These are phyloP conservation scores for Eonycteris spelaea DNA, from an alignment of 2,113 vertebrate species.

Conservation along the genomic window DNA sequence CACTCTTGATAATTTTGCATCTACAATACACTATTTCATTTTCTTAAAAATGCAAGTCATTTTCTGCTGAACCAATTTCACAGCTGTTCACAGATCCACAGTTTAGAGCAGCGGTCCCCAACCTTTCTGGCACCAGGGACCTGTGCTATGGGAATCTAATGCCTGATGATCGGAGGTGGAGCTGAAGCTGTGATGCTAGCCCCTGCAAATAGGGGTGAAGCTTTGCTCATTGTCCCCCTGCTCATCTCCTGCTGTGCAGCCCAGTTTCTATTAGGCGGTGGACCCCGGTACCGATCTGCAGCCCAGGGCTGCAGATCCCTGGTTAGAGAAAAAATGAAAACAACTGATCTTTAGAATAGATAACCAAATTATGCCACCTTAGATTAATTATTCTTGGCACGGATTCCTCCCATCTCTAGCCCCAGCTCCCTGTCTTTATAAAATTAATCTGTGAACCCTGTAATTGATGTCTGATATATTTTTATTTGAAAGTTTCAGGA, in stretches of 20 bases:
- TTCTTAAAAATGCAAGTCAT: neutral
- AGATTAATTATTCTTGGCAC: neutral
- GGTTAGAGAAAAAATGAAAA: neutral
- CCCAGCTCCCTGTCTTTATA: neutral
- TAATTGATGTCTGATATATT: neutral
- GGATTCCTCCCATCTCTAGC: neutral
- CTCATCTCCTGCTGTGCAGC: no score
- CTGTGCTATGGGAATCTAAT: no score
- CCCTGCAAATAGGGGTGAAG: no score
- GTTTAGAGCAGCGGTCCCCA: neutral
- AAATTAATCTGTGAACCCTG: neutral
- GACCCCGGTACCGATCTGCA: no score
- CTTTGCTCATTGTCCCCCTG: no score
- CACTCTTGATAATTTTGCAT: neutral
- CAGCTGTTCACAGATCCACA: neutral
- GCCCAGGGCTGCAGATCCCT: no score
- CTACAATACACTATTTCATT: slow-evolving; percentile 1
- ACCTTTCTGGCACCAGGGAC: no score
- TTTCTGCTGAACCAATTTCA: slow-evolving; percentile 25
- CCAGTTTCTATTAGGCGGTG: no score
- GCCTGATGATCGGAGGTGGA: no score
- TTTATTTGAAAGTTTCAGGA: slow-evolving; percentile 33
- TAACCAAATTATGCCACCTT: neutral
- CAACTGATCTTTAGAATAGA: neutral
- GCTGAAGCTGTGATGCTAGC: no score